Evolutionary conservation across 2,113 vertebrate species (phyloP).

Genomic region (Oreochromis aureus): DNA sequence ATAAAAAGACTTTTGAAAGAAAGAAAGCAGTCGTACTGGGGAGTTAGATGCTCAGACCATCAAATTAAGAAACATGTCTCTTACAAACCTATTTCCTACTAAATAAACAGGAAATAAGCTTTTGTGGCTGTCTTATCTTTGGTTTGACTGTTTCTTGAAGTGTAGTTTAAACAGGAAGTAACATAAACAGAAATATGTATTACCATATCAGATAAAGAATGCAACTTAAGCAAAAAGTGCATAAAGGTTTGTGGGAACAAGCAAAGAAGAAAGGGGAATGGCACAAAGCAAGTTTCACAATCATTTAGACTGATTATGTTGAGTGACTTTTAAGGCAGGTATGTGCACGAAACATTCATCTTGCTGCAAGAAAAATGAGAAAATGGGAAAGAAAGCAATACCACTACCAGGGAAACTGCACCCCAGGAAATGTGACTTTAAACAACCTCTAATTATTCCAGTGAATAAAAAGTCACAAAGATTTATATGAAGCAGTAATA

Average conservation of each 20-base stretch:
- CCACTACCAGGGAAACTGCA: background rate
- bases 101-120: background rate
- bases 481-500: background rate
- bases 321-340: background rate
- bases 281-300: background rate
- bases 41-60: background rate
- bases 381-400: background rate
- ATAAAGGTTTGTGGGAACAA: background rate
- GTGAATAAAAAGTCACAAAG: background rate
- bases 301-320: background rate
- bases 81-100: background rate
- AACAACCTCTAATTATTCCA: background rate
- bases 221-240: accelerated
- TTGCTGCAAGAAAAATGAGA: background rate
- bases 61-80: background rate
- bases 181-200: background rate
- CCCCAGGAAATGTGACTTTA: background rate
- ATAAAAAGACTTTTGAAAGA: too few species aligned
- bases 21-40: background rate
- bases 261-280: background rate
- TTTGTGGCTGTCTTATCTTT: background rate
- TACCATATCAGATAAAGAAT: background rate
- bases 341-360: background rate
- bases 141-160: background rate
- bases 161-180: background rate